A percentile compares a stretch with the other conserved stretches of the same genome.
Evolutionary conservation across 1,140 invertebrate species (phyloP).

Genomic region (Papilio dardanus): DNA sequence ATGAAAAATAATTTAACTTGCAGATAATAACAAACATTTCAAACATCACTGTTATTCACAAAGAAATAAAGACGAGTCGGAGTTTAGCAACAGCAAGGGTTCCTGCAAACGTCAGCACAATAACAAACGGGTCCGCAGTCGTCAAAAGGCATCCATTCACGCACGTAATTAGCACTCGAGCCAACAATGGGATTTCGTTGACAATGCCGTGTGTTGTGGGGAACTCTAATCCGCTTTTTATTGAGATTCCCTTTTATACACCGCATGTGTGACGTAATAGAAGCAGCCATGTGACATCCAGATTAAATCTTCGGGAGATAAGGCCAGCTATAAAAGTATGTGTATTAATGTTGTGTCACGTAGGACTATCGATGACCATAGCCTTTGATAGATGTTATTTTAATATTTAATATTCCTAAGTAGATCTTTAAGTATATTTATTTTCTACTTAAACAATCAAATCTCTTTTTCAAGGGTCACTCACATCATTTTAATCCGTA

Average conservation of each 20-base stretch:
- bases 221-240: slow-evolving; percentile 66
- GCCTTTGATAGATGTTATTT: background rate
- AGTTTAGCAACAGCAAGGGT: background rate
- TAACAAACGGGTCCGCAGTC: slow-evolving; percentile 40
- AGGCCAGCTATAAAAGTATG: background rate
- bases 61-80: slow-evolving; percentile 1
- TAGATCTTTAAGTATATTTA: background rate
- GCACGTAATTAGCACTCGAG: slow-evolving; percentile 72
- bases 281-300: background rate
- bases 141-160: slow-evolving; percentile 66
- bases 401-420: too few relatives aligned
- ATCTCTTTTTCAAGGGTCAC: too few relatives aligned
- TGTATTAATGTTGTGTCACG: too few relatives aligned
- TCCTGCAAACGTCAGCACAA: background rate
- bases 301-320: background rate
- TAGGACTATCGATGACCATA: background rate
- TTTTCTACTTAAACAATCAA: background rate
- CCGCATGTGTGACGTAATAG: slow-evolving; percentile 29
- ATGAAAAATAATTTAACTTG: background rate
- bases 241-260: slow-evolving; percentile 43
- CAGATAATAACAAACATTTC: background rate
- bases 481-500: too few relatives aligned
- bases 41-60: background rate
- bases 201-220: slow-evolving; percentile 60
- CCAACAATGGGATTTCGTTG: slow-evolving; percentile 66